These are phyloP conservation scores for Melanchra persicariae DNA, from an alignment of 2,888 invertebrate genomes.

Conservation along the genomic window DNA sequence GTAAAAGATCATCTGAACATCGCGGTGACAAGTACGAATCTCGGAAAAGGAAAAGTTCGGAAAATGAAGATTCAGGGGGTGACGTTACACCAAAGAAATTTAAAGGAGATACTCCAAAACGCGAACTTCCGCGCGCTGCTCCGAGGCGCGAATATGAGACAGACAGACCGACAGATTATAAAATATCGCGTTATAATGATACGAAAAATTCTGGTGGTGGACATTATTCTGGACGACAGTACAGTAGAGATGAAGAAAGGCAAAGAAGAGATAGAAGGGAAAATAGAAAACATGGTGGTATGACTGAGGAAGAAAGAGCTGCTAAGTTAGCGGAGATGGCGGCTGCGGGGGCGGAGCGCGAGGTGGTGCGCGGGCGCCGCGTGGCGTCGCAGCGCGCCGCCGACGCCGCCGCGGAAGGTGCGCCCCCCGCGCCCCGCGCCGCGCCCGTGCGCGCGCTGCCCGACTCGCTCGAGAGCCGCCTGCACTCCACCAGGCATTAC, in stretches of 20 bases:
- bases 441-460: conserved; percentile 89
- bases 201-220: conserved; percentile 32
- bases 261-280: conserved; percentile 64
- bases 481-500: conserved; percentile 97
- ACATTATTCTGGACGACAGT: conserved; percentile 34
- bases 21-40: conserved; percentile 50
- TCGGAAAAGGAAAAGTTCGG: conserved; percentile 68
- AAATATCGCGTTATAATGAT: conserved; percentile 59
- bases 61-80: conserved; percentile 55
- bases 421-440: conserved; percentile 90
- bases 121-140: conserved; percentile 61
- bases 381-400: conserved; percentile 92
- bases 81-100: conserved; percentile 65
- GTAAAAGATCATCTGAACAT: conserved; percentile 36
- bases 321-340: conserved; percentile 94
- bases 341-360: conserved; percentile 94
- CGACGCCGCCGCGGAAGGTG: conserved; percentile 77
- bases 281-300: conserved; percentile 61
- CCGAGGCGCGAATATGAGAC: conserved; percentile 44
- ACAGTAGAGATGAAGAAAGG: conserved; percentile 38
- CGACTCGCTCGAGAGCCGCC: conserved; percentile 95
- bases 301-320: conserved; percentile 89
- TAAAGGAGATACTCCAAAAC: conserved; percentile 66
- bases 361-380: conserved; percentile 92
- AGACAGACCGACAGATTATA: conserved; percentile 52